These are phyloP conservation scores for Leucosticte australis DNA, from an alignment of 2,113 vertebrate species.

Conservation along the genomic window DNA sequence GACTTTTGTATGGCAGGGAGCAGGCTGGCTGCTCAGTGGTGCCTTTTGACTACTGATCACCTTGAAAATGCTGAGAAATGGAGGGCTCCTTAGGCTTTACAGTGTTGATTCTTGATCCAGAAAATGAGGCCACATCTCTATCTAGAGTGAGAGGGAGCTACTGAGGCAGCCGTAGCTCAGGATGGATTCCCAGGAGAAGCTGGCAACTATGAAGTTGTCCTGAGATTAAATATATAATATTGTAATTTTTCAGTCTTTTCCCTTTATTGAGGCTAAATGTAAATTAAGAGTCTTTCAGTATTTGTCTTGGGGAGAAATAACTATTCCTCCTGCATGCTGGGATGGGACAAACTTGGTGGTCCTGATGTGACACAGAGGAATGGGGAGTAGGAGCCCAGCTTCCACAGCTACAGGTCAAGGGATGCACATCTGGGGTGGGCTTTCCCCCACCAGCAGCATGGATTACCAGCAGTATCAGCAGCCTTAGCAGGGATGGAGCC, in stretches of 20 bases:
- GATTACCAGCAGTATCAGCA: background rate
- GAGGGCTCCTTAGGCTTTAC: background rate
- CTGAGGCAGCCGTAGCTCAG: background rate
- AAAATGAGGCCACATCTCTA: background rate
- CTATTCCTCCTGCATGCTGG: background rate
- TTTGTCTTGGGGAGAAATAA: background rate
- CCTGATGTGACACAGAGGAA: background rate
- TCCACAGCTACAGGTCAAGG: background rate
- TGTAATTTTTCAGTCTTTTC: background rate
- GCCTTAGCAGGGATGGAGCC: fast-evolving
- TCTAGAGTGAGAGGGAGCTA: background rate
- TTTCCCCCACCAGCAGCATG: background rate
- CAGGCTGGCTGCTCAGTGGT: background rate
- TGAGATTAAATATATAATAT: background rate
- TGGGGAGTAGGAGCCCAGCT: background rate
- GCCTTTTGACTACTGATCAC: background rate
- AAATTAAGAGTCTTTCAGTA: background rate
- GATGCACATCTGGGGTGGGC: no score
- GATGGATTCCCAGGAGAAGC: background rate
- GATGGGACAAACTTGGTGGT: background rate
- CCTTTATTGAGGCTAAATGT: background rate
- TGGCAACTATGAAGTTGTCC: background rate
- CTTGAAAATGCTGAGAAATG: background rate
- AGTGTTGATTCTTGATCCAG: background rate
- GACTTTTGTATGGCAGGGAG: background rate